A percentile compares a stretch with the other conserved stretches of the same genome.
phyloP scores from a whole-genome alignment of 2,888 invertebrate genomes.

The Piscicola geometra region DNA sequence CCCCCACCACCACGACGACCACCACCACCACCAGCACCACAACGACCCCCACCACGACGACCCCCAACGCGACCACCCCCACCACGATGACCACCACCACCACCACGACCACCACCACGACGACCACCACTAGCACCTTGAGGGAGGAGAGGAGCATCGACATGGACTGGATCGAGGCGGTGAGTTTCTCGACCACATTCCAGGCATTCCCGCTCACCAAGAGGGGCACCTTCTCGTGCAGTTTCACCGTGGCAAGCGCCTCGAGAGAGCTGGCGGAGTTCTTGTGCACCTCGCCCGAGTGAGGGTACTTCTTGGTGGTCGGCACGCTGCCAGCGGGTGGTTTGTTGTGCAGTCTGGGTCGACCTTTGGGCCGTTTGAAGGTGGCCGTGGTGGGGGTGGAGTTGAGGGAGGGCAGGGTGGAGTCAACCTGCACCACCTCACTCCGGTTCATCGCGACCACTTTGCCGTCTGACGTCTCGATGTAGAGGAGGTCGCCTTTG shows the following conservation, averaged over 20 bases:
- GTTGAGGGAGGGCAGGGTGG: not conserved
- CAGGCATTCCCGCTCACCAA: constrained; percentile 35
- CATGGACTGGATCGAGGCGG: constrained; percentile 39
- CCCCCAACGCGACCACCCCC: no score
- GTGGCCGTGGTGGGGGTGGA: not conserved
- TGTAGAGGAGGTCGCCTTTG: constrained; percentile 21
- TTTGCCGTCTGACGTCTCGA: constrained; percentile 22
- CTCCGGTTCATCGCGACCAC: constrained; percentile 19
- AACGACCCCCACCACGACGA: no score
- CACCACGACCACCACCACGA: no score
- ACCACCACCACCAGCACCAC: no score
- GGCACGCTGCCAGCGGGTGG: not conserved
- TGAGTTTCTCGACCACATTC: constrained; percentile 37
- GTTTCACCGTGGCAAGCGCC: constrained; percentile 25
- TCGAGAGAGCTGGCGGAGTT: constrained; percentile 16
- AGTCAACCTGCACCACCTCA: not conserved
- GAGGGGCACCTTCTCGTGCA: constrained; percentile 23
- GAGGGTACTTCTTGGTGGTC: not conserved
- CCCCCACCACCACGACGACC: no score
- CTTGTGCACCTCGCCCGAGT: not conserved
- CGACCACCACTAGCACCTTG: no score
- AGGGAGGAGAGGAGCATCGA: constrained; percentile 39
- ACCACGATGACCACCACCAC: no score
- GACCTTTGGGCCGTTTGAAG: constrained; percentile 23
- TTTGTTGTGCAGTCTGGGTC: not conserved